phyloP scores from a whole-genome alignment of 2,888 invertebrate species.

The Alviniconcha strummeri region DNA sequence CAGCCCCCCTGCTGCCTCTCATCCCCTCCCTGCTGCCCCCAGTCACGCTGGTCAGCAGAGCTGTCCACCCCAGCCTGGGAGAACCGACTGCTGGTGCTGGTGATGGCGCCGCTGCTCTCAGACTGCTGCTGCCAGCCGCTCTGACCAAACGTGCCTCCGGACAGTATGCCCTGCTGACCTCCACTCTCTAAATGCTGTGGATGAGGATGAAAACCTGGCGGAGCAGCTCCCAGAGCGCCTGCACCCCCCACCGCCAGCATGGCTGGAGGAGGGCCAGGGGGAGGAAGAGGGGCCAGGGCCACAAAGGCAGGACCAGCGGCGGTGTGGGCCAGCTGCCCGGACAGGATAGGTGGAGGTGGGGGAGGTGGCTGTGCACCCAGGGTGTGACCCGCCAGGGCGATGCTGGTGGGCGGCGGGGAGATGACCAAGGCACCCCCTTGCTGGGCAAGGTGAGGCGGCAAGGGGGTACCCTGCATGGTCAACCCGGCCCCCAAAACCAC shows the following conservation, averaged over 20 bases:
- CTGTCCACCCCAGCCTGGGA: not conserved
- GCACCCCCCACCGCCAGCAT: slow-evolving; percentile 9
- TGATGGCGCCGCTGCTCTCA: not conserved
- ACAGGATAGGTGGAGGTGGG: slow-evolving; percentile 24
- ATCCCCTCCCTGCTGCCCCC: slow-evolving; percentile 7
- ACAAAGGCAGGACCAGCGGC: slow-evolving; percentile 29
- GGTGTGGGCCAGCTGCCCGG: slow-evolving; percentile 29
- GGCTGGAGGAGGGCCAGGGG: slow-evolving; percentile 37
- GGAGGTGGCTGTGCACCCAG: slow-evolving; percentile 29
- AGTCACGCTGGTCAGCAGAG: not conserved
- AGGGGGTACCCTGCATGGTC: not conserved
- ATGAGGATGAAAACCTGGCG: slow-evolving; percentile 24
- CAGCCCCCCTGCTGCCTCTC: not conserved
- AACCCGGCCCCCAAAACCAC: not conserved
- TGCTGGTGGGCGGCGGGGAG: not conserved
- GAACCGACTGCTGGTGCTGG: not conserved
- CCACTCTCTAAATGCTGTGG: slow-evolving; percentile 20
- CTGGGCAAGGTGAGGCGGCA: slow-evolving; percentile 8
- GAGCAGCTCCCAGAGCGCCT: slow-evolving; percentile 46
- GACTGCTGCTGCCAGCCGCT: slow-evolving; percentile 12
- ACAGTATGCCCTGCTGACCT: slow-evolving; percentile 13
- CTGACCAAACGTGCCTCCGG: not conserved
- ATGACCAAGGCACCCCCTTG: slow-evolving; percentile 12
- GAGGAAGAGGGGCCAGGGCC: slow-evolving; percentile 30
- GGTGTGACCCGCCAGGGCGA: slow-evolving; percentile 1